Evolutionary conservation across 2,888 invertebrate genomes (phyloP).

Genomic region (Desoria tigrina): DNA sequence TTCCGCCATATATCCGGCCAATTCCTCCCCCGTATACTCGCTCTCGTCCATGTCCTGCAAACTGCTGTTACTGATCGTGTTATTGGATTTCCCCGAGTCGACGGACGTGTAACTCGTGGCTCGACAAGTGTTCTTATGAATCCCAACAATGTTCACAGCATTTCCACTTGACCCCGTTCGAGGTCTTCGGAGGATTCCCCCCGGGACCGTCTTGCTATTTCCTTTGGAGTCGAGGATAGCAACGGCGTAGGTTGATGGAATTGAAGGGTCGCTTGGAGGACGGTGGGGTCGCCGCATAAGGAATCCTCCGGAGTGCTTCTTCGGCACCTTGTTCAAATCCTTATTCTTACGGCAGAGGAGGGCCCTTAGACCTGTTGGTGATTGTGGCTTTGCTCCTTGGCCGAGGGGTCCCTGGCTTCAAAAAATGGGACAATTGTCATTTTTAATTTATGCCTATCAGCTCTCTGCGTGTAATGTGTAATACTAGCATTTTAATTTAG

Average conservation of each 20-base stretch:
- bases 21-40: slow-evolving; percentile 68
- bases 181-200: slow-evolving; percentile 20
- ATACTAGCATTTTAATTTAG: too few relatives aligned
- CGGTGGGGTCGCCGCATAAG: slow-evolving; percentile 11
- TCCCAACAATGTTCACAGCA: slow-evolving; percentile 16
- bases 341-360: slow-evolving; percentile 29
- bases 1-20: slow-evolving; percentile 69
- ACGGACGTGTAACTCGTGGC: slow-evolving; percentile 43
- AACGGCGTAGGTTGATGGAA: slow-evolving; percentile 34
- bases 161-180: slow-evolving; percentile 35
- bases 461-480: too few relatives aligned
- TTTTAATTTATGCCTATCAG: too few relatives aligned
- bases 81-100: slow-evolving; percentile 38
- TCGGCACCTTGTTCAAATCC: neutral
- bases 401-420: slow-evolving; percentile 47
- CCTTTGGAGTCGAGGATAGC: slow-evolving; percentile 39
- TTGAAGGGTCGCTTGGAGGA: slow-evolving; percentile 34
- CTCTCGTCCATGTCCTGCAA: slow-evolving; percentile 70
- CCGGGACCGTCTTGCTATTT: slow-evolving; percentile 29
- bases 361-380: slow-evolving; percentile 36
- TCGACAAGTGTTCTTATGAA: slow-evolving; percentile 32
- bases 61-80: slow-evolving; percentile 70
- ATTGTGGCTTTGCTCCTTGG: slow-evolving; percentile 13
- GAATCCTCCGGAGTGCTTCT: slow-evolving; percentile 4
- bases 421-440: slow-evolving; percentile 16